Evolutionary conservation across 2,888 invertebrate species (phyloP), one percentile per base, ranked within the genome.

Genomic region (Drosophila prolongata): DNA sequence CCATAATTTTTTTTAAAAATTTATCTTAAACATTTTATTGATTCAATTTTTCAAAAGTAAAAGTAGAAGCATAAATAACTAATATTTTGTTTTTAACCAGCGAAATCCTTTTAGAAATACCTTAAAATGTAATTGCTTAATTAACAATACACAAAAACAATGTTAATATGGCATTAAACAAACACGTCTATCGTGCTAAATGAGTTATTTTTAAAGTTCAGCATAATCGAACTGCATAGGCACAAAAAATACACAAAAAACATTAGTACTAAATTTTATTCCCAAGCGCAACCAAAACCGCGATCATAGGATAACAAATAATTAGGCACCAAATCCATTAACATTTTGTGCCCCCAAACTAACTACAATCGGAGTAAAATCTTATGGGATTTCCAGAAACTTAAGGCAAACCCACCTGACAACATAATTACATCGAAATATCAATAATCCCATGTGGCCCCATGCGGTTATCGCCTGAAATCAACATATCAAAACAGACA

Each of bases 401-500:
- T 4, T 0, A 11, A 14, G 9, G 11, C 34, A 14, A 47, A 34
- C 11, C 30, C 47, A 30, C 37, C 54, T 80, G 82, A 82, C 82
- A 82, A 60, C 61, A 77, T 82, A 87, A 82, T 82, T 83, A 70
- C 64, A 37, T 46, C 19, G 38, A 65, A 75, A 72, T 83, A 77
- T 88, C 62, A 88, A 81, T 85, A 70, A 81, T 64, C 52, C 42
- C 11, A 47, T 61, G 9, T 34, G 55, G n/a, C 56, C 85, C 52
- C 85, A 67, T 55, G 73, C 44, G 76, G 68, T 50, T 73, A 79
- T 75, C 74, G 52, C 44, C 73, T 47, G 71, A 76, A 74, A 81
- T 88, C 88, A 82, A 82, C 64, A 82, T 70, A 82, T 76, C 65
- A 74, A 74, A 78, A 58, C 53, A 71, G 34, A 60, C 65, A 79